phyloP scores from a whole-genome alignment of 2,797 vertebrate genomes.

The Cyprinodon diabolis region DNA sequence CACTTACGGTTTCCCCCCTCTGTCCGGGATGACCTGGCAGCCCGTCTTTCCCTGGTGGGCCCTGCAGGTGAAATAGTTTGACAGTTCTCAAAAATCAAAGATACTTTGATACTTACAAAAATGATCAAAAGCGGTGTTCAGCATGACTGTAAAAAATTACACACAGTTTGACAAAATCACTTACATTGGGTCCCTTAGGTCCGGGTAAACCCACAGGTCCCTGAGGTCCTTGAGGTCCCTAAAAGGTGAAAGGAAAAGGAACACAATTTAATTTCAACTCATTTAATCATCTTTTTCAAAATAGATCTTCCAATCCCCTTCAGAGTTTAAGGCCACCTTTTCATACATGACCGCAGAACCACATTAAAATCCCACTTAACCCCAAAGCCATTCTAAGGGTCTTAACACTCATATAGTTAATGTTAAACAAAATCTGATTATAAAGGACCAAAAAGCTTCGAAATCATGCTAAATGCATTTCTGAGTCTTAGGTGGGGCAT shows the following conservation, averaged over 20 bases:
- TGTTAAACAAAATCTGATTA: background rate
- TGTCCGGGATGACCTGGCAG: conserved; percentile 97
- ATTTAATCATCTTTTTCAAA: background rate
- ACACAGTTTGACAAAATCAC: conserved; percentile 60
- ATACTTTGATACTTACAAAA: conserved; percentile 55
- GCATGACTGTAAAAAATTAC: conserved; percentile 3
- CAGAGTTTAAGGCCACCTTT: background rate
- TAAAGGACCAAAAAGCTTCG: background rate
- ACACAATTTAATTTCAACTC: background rate
- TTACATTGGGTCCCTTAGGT: conserved; percentile 96
- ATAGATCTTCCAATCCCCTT: background rate
- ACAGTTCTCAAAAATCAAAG: conserved; percentile 21
- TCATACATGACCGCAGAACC: background rate
- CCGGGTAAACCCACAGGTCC: conserved; percentile 95
- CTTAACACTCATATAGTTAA: background rate
- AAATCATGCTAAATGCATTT: background rate
- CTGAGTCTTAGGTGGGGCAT: background rate
- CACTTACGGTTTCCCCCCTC: conserved; percentile 95
- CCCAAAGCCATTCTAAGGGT: background rate
- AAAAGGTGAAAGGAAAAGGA: conserved; percentile 36
- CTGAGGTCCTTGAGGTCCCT: conserved; percentile 98
- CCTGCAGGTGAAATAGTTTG: conserved; percentile 77
- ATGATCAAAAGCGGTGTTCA: conserved; percentile 25
- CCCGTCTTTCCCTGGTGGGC: conserved; percentile 95
- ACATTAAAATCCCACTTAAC: background rate